Evolutionary conservation across 2,113 vertebrate species (phyloP).

Genomic region (Amblyornis subalaris): DNA sequence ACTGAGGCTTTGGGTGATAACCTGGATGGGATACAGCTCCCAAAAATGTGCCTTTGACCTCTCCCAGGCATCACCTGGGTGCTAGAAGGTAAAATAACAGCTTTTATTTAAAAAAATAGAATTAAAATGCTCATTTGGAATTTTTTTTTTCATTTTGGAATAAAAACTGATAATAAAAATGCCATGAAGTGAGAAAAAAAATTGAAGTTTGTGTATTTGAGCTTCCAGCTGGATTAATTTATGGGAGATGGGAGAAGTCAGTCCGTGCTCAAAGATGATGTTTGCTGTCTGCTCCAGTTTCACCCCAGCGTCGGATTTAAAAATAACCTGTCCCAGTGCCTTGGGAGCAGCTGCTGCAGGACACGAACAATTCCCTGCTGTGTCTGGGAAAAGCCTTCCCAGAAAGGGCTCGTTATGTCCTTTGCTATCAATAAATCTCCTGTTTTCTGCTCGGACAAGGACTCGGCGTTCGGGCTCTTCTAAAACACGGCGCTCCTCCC

Average conservation of each 20-base stretch:
- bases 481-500: accelerated
- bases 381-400: neutral
- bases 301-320: neutral
- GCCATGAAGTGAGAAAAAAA: neutral
- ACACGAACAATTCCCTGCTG: neutral
- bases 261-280: neutral
- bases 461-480: accelerated
- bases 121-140: neutral
- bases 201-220: neutral
- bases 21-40: neutral
- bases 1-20: neutral
- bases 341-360: neutral
- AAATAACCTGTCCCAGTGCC: neutral
- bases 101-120: neutral
- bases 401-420: neutral
- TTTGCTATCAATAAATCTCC: accelerated
- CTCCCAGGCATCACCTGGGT: neutral
- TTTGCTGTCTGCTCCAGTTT: neutral
- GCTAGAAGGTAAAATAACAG: neutral
- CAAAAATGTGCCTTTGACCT: neutral
- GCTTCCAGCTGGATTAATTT: too few species aligned
- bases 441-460: neutral
- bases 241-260: neutral
- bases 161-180: neutral
- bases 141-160: neutral